Base-by-base conservation (phyloP, 2,113 vertebrate genomes). In the Perca schrenkii region DNA sequence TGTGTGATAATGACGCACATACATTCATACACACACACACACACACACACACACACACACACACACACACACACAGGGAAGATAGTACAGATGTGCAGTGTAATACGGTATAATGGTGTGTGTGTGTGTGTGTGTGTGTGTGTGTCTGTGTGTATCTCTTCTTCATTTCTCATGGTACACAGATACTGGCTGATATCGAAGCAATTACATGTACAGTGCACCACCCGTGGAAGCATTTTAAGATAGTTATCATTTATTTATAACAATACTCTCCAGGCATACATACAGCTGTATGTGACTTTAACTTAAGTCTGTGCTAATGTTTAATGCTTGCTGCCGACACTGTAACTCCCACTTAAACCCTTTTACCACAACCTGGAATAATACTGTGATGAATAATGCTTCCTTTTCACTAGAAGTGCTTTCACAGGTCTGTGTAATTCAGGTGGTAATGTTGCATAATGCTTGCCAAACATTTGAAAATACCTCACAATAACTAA, bases 241-340 rank as follows among this genome's bases (percentile, higher is more conserved):
- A 71, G 68, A 77, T 67, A 77, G 36, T 34, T 62, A 74, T 78
- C 6, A 74, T 52, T 65, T 74, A 62, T 83, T 69, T 64, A 47
- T 15, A 52, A 40, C 54, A 11, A 28, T 52, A 8, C 22, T 77
- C 36, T 60, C 19, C 5, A 10, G 60, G 46, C 57, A 21, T 21
- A n/a, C 31, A 22, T 34, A 25, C n/a, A 66, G 56, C 49, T 34
- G 52, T 65, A 22, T 61, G 68, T n/a, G 70, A 43, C 8, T 72
- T 69, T 60, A 80, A 64, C 21, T 31, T 17, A 50, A 53, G 61
- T 17, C 57, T 65, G 8, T 11, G 16, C 6, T 58, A 65, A 68
- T 77, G 43, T 77, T 72, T 79, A 13, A 50, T 46, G 21, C 25
- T 58, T 3, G 17, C 65, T 74, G 25, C 77, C 34, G 57, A 64